Evolutionary conservation across 2,113 vertebrate species (phyloP).

Genomic region (Paradoxurus hermaphroditus): DNA sequence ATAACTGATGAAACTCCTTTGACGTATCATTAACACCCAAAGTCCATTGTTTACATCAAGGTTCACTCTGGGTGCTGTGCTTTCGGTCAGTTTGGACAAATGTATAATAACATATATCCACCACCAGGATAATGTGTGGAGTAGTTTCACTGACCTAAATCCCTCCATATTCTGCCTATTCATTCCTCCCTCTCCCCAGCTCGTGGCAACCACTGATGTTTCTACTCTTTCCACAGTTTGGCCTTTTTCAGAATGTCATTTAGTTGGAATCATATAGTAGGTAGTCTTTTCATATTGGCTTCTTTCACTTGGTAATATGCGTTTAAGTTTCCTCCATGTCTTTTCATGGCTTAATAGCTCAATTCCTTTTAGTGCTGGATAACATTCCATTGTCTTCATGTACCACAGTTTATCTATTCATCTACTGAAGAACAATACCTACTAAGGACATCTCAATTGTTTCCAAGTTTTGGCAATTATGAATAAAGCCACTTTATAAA

Average conservation of each 20-base stretch:
- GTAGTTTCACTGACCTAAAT: neutral
- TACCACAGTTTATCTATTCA: neutral
- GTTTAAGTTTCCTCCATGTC: neutral
- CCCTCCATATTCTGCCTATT: neutral
- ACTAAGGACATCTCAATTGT: neutral
- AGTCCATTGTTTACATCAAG: neutral
- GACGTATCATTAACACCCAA: neutral
- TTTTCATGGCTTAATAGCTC: neutral
- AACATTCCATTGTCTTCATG: neutral
- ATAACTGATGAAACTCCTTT: neutral
- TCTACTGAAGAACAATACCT: neutral
- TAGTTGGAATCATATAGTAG: neutral
- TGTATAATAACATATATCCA: neutral
- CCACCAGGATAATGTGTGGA: neutral
- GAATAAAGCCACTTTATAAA: neutral
- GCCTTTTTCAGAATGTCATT: neutral
- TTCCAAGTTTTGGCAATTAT: neutral
- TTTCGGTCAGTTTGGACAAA: neutral
- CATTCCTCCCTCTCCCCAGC: neutral
- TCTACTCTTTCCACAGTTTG: neutral
- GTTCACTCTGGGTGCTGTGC: neutral
- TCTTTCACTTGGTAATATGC: neutral
- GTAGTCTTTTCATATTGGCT: neutral
- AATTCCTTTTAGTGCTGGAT: neutral
- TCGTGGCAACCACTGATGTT: neutral